Percentiles rank a stretch among this genome's conserved stretches.
Evolutionary conservation across 2,113 vertebrate genomes (phyloP).

Genomic region (Ursus arctos): DNA sequence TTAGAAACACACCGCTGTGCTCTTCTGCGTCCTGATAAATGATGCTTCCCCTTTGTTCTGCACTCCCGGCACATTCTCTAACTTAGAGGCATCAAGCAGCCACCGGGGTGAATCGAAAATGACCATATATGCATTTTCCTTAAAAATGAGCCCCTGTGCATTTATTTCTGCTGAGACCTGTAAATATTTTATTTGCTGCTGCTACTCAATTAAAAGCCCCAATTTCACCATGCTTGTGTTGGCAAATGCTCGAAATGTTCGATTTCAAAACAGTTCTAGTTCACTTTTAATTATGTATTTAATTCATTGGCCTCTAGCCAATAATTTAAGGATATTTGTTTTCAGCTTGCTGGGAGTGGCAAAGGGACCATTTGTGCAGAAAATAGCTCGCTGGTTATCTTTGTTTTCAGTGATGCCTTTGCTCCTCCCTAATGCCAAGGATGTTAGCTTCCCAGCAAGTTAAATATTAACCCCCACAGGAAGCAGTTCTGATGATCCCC

Average conservation of each 20-base stretch:
- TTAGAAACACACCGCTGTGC: background rate
- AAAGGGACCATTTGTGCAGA: background rate
- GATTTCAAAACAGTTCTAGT: background rate
- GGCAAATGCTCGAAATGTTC: background rate
- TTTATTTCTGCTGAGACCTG: slow-evolving; percentile 35
- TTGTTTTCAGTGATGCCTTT: background rate
- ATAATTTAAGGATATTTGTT: slow-evolving; percentile 21
- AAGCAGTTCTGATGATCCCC: background rate
- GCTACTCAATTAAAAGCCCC: background rate
- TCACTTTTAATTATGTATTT: slow-evolving; percentile 45
- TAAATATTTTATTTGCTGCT: slow-evolving; percentile 16
- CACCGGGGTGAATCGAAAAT: background rate
- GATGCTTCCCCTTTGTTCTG: background rate
- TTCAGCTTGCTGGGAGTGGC: background rate
- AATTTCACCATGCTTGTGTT: background rate
- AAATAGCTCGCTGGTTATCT: background rate
- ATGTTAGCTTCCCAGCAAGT: background rate
- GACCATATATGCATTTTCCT: background rate
- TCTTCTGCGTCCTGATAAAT: background rate
- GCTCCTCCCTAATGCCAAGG: background rate
- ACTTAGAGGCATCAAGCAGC: background rate
- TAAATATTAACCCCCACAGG: background rate
- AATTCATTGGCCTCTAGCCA: slow-evolving; percentile 33
- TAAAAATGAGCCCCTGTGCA: background rate
- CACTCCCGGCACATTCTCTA: background rate